Evolutionary conservation across 2,888 invertebrate species (phyloP).

Genomic region (Arge pagana): DNA sequence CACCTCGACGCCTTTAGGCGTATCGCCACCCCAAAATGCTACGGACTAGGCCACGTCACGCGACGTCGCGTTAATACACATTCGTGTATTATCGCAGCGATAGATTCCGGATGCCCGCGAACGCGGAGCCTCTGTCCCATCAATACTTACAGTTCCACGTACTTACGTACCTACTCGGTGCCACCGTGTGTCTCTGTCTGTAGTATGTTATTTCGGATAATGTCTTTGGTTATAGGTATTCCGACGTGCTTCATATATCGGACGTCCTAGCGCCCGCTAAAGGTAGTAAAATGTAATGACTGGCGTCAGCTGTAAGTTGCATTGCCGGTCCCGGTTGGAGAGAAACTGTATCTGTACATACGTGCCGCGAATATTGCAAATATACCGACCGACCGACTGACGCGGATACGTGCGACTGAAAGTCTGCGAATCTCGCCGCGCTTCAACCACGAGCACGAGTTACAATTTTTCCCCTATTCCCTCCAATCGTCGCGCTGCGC

Average conservation of each 20-base stretch:
- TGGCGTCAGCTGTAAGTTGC: constrained; percentile 23
- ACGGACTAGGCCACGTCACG: constrained; percentile 1
- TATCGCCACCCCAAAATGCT: constrained; percentile 10
- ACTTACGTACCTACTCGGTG: background rate
- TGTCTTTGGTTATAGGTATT: constrained; percentile 19
- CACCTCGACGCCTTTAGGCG: constrained; percentile 5
- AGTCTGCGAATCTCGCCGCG: no score
- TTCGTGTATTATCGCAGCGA: constrained; percentile 9
- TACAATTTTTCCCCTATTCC: no score
- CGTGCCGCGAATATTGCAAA: constrained; percentile 16
- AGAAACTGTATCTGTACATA: constrained; percentile 7
- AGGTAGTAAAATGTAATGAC: constrained; percentile 22
- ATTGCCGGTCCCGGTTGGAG: constrained; percentile 18
- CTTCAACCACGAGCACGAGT: no score
- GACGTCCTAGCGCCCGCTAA: constrained; percentile 3
- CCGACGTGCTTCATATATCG: constrained; percentile 17
- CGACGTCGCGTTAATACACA: constrained; percentile 12
- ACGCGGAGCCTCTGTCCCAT: background rate
- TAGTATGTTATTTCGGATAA: constrained; percentile 14
- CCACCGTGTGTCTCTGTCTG: constrained; percentile 1
- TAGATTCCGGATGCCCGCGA: background rate
- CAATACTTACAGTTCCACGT: background rate
- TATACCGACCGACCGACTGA: no score
- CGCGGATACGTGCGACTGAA: no score
- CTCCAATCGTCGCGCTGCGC: background rate